Evolutionary conservation across 2,888 invertebrate species (phyloP).

Genomic region (Miltochrista miniata): DNA sequence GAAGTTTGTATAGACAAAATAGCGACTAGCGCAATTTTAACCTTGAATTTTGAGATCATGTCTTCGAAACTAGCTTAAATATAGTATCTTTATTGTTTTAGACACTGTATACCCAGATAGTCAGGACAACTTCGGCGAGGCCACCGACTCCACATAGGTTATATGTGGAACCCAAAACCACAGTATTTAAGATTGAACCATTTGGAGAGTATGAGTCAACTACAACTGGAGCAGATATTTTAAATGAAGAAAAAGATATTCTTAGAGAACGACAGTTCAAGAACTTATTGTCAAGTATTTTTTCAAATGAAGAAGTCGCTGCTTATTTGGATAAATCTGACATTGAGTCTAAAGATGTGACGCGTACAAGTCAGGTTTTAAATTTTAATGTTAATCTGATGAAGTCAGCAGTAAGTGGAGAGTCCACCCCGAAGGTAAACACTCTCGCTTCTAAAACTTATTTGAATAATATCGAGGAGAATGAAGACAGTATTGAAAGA

Average conservation of each 20-base stretch:
- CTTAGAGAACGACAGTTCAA: background rate
- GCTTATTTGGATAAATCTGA: background rate
- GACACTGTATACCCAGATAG: too few species aligned
- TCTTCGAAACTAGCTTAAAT: too few species aligned
- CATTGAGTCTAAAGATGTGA: background rate
- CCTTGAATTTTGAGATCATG: too few species aligned
- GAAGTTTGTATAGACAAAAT: too few species aligned
- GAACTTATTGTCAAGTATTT: background rate
- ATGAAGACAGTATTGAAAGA: background rate
- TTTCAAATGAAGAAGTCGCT: slow-evolving; percentile 1
- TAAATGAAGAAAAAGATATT: background rate
- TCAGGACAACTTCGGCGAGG: background rate
- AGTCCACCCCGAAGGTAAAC: background rate
- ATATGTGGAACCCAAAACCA: background rate
- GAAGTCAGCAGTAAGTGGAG: background rate
- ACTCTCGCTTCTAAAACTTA: background rate
- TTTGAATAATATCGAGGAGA: background rate
- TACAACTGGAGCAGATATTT: background rate
- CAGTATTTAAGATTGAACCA: background rate
- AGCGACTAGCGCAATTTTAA: too few species aligned
- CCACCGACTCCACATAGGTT: background rate
- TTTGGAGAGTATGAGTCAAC: background rate
- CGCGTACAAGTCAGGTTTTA: background rate
- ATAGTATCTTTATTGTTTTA: too few species aligned
- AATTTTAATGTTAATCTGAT: background rate